A percentile compares a stretch with the other conserved stretches of the same genome.
Evolutionary conservation across 2,113 vertebrate genomes (phyloP).

Genomic region (Gymnarchus niloticus): DNA sequence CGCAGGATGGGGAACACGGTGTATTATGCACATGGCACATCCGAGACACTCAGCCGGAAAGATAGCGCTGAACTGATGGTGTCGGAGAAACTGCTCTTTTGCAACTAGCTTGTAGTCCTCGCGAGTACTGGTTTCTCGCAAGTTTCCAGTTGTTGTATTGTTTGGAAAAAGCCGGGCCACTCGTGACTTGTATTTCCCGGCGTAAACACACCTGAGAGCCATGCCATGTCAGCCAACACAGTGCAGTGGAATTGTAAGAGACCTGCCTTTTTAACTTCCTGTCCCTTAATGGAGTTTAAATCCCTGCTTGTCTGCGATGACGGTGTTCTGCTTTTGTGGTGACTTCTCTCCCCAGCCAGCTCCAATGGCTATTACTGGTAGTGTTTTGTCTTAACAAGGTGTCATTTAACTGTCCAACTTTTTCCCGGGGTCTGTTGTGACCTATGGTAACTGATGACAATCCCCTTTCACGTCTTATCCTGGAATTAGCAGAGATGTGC

Average conservation of each 20-base stretch:
- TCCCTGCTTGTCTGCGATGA: not conserved
- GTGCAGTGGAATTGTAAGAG: not conserved
- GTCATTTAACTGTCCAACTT: not conserved
- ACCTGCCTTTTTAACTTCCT: not conserved
- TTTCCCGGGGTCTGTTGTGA: not conserved
- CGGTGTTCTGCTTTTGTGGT: no score
- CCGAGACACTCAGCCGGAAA: not conserved
- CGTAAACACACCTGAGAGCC: not conserved
- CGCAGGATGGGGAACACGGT: not conserved
- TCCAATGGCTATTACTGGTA: not conserved
- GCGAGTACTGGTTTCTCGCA: not conserved
- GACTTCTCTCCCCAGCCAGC: not conserved
- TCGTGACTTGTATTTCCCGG: not conserved
- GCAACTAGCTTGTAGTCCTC: not conserved
- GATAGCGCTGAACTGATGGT: not conserved
- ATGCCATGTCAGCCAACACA: not conserved
- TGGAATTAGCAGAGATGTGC: not conserved
- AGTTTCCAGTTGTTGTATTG: not conserved
- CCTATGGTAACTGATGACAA: not conserved
- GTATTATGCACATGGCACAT: not conserved
- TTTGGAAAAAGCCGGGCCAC: not conserved
- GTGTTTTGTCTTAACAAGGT: not conserved
- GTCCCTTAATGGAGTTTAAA: not conserved
- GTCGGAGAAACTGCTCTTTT: not conserved
- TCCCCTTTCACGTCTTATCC: no score